These are phyloP conservation scores for Kryphioiulus occultus DNA, from an alignment of 2,888 invertebrate genomes.

Conservation along the genomic window DNA sequence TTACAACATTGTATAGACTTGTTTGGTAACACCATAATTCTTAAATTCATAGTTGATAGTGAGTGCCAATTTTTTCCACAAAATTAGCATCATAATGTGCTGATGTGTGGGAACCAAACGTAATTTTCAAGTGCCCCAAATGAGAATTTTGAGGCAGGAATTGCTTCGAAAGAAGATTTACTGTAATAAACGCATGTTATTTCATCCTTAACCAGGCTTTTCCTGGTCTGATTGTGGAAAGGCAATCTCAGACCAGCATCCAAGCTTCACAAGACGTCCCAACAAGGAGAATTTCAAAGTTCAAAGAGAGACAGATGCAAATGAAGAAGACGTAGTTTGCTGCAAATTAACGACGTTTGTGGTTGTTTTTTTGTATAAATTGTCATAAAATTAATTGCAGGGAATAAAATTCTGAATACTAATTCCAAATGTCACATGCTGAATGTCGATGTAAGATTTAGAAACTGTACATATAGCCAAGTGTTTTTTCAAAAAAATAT, in stretches of 20 bases:
- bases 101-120: no score
- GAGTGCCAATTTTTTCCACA: no score
- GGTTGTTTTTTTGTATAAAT: background rate
- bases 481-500: no score
- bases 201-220: background rate
- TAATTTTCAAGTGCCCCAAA: no score
- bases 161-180: background rate
- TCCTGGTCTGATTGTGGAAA: background rate
- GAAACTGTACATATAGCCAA: no score
- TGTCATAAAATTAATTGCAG: background rate
- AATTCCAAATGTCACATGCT: no score
- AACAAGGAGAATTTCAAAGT: background rate
- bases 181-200: background rate
- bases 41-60: no score
- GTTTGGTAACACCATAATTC: no score
- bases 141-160: background rate
- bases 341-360: no score
- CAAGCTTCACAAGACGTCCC: background rate
- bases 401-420: background rate
- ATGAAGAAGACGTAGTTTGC: background rate
- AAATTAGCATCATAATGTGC: no score
- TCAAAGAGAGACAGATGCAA: background rate
- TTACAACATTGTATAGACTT: no score
- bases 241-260: background rate
- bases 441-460: no score